Base-by-base conservation (phyloP, 64 coral and sea anemone genomes). In the Pachyseris speciosa region DNA sequence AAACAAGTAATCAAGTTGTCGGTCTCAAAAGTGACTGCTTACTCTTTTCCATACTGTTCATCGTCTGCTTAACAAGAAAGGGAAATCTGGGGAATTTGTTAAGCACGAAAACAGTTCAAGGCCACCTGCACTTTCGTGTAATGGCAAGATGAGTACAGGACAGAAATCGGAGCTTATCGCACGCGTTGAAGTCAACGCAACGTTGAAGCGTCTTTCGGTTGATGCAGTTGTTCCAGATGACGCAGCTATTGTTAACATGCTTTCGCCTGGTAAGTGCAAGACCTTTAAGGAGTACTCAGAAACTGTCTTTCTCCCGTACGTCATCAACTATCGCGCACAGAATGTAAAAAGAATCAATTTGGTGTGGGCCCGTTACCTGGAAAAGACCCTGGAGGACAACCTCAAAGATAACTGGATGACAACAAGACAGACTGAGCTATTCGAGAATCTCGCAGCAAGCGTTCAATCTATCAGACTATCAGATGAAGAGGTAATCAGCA, bases 341-440 rank as follows among this genome's bases (percentile, higher is more conserved):
- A 57, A 83, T 70, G 83, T 70, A 59, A 61, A 92, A 9, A 57
- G 68, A 73, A 66, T 86, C 36, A 83, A 92, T 78, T 37, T 92
- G 22, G 90, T 77, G 20, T 86, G 80, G 80, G 90, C 85, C 61
- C 67, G 80, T 17, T 92, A 92, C 69, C 30, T 86, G 47, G 43
- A 69, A 26, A 92, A 86, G 37, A 63, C 85, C 69, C 30, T 86
- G 47, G 43, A 69, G 37, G 86, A 86, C 52, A 63, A 66, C 65
- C 78, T 84, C 3, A 92, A 86, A 59, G 48, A n/a, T n/a, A n/a
- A 29, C 53, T 86, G 29, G 83, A 93, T 78, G 70, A 93, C 40
- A 93, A 94, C 86, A 90, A 94, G 76, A 85, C 37, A 37, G 76
- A 85, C 37, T 37, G 87, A 89, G 33, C 67, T 94, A 9, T 94